Conservation (phyloP, 2,113 vertebrate species). For the Loxodonta africana region DNA sequence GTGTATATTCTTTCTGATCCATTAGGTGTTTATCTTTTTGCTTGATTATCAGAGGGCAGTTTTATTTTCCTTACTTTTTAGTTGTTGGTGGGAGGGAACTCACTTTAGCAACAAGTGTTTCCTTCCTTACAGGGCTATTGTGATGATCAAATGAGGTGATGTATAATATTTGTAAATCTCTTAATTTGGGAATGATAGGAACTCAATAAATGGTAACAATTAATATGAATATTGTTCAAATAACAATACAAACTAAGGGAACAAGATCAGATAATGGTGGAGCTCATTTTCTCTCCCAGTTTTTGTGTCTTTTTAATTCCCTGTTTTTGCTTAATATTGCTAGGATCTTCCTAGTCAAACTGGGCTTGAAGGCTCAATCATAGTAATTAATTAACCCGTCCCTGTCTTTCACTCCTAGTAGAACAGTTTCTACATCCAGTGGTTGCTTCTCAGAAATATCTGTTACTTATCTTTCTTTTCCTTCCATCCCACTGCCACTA, state of each 20-base stretch:
- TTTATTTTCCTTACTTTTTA: constrained; percentile 28
- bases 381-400: constrained; percentile 6
- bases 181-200: not conserved
- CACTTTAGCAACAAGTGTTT: not conserved
- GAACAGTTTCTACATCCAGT: not conserved
- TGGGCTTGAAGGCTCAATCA: not conserved
- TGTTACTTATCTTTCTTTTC: not conserved
- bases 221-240: not conserved
- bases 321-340: not conserved
- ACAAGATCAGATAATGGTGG: not conserved
- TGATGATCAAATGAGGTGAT: not conserved
- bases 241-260: not conserved
- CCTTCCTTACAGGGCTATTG: not conserved
- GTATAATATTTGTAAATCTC: not conserved
- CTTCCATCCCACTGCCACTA: not conserved
- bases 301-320: not conserved
- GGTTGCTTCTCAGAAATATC: not conserved
- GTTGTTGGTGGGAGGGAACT: not conserved
- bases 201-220: not conserved
- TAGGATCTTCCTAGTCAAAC: not conserved
- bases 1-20: not conserved
- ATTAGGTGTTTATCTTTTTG: not conserved
- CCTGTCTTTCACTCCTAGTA: not conserved
- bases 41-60: not conserved
- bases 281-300: not conserved